Conservation (phyloP, 2,113 vertebrate genomes). For the Chlamydotis undulata region DNA sequence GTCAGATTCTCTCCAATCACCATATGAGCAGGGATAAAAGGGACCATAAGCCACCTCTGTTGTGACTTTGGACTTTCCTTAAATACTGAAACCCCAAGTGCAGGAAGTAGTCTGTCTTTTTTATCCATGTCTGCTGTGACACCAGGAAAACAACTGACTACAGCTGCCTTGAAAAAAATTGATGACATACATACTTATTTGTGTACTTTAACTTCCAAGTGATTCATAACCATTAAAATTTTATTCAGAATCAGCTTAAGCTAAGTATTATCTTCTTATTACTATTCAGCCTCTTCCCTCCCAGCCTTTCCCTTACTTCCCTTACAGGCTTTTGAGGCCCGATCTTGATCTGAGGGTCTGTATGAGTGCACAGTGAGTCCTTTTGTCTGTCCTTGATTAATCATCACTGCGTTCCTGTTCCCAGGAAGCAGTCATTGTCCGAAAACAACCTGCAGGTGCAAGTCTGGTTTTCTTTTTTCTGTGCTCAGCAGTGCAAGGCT, state of each 20-base stretch:
- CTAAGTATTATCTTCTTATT: not conserved
- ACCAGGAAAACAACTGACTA: not conserved
- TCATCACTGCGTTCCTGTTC: not conserved
- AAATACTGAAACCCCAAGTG: not conserved
- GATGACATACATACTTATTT: not conserved
- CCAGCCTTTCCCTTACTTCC: not conserved
- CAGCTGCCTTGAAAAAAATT: not conserved
- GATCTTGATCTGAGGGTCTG: not conserved
- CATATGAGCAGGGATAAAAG: not conserved
- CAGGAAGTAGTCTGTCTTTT: not conserved
- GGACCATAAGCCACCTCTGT: not conserved
- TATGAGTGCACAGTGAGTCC: not conserved
- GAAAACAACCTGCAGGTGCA: not conserved
- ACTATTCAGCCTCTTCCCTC: not conserved
- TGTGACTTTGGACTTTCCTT: not conserved
- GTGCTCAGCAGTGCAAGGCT: not conserved
- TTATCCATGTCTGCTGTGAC: not conserved
- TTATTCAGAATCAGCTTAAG: not conserved
- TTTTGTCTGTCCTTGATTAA: not conserved
- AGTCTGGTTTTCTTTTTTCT: not conserved
- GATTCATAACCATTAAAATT: not conserved
- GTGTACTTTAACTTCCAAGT: not conserved
- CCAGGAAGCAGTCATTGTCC: not conserved
- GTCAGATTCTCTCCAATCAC: not conserved
- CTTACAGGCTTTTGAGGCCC: not conserved